These are phyloP conservation scores for Mercenaria mercenaria DNA, from an alignment of 1,140 invertebrate species.

Conservation along the genomic window DNA sequence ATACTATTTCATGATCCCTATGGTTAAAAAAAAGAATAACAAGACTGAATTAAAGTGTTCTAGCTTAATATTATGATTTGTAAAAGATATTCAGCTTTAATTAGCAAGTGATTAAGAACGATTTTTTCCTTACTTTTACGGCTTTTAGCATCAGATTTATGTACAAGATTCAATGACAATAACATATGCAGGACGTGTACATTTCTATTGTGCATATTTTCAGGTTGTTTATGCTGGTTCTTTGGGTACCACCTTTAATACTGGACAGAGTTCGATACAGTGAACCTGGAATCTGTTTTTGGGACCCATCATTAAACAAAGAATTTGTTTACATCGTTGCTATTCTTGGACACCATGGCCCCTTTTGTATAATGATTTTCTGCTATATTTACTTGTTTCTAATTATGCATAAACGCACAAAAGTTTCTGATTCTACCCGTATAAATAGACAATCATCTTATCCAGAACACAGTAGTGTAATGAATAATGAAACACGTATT, in stretches of 20 bases:
- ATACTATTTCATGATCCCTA: no score
- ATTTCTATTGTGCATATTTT: no score
- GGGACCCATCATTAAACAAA: conserved; percentile 83
- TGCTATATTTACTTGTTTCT: conserved; percentile 81
- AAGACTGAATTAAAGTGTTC: no score
- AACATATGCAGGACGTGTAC: no score
- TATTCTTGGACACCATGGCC: conserved; percentile 84
- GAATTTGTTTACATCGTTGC: conserved; percentile 84
- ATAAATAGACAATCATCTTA: neutral
- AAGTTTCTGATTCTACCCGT: neutral
- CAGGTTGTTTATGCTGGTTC: conserved; percentile 80
- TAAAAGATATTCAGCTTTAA: no score
- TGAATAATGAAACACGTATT: neutral
- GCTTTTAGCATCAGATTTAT: no score
- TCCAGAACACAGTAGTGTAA: neutral
- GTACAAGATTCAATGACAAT: no score
- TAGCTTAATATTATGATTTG: no score
- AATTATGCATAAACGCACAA: conserved; percentile 76
- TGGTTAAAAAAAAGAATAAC: no score
- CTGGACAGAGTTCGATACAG: conserved; percentile 79
- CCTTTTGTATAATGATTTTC: conserved; percentile 80
- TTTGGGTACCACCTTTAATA: conserved; percentile 84
- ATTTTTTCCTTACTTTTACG: no score
- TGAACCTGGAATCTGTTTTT: conserved; percentile 77
- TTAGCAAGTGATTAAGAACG: no score